These are phyloP conservation scores for Nycticorax nycticorax DNA, from an alignment of 2,113 vertebrate genomes.

Conservation along the genomic window DNA sequence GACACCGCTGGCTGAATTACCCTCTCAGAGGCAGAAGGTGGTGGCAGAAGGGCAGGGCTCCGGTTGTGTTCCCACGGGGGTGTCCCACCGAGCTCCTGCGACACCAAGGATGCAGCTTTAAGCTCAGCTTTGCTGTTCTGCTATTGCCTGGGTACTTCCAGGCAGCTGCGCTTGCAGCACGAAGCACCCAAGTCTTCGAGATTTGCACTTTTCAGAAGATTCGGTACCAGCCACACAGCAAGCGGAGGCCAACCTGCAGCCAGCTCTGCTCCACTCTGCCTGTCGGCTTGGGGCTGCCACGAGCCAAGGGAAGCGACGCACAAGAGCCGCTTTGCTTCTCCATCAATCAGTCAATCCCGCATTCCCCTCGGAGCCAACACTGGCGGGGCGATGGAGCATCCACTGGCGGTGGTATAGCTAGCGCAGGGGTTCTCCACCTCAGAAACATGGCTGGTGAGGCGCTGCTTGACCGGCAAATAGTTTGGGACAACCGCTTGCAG, in stretches of 20 bases:
- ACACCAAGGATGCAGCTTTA: neutral
- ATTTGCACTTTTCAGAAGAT: neutral
- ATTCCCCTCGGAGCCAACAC: neutral
- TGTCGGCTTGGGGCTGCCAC: neutral
- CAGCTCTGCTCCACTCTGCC: neutral
- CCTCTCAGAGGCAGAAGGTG: neutral
- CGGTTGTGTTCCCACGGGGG: fast-evolving
- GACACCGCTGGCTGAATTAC: too few relatives aligned
- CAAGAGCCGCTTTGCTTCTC: neutral
- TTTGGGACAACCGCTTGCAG: neutral
- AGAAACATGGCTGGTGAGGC: fast-evolving
- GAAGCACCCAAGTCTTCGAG: neutral
- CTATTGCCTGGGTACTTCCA: fast-evolving
- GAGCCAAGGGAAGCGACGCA: neutral
- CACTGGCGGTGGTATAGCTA: neutral
- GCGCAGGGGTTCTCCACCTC: neutral
- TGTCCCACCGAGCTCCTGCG: neutral
- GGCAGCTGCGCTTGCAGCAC: neutral
- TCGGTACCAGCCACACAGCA: fast-evolving
- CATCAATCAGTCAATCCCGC: neutral
- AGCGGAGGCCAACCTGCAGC: neutral
- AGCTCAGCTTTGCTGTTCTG: neutral
- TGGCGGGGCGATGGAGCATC: neutral
- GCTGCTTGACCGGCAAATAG: neutral
- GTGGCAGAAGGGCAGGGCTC: neutral